Base-by-base conservation (phyloP, 2,888 invertebrate genomes). In the Leptothorax acervorum region DNA sequence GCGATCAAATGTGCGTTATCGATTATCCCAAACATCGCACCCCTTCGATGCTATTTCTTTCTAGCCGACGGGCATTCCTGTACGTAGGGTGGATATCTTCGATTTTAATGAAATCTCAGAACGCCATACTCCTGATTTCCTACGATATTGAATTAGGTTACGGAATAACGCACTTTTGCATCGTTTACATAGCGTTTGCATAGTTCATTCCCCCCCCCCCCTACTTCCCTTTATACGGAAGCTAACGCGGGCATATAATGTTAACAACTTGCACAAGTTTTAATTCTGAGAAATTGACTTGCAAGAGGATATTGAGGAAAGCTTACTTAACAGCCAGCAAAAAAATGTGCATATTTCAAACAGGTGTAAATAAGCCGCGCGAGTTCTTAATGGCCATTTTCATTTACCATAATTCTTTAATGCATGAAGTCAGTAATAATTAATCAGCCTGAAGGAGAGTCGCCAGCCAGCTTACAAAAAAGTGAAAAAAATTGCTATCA, bases 21-120 rank as follows among this genome's bases (percentile, higher is more conserved):
- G 89, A 90, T 90, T 90, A 90, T 84, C 81, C 81, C 78, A 51
- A 86, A 81, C 74, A 45, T 53, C 60, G 76, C 81, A 45, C 73
- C 86, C 89, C 85, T 78, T 74, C 70, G 82, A 76, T 57, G 81
- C 42, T 87, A 86, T 82, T 83, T 84, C 45, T 71, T 66, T 73
- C 75, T 81, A 73, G 57, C 84, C 66, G 55, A 86, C 78, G 83
- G 83, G 51, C 86, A 89, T 89, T 89, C 89, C 86, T 86, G 71
- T 57, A 74, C 57, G 66, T 55, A 76, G 66, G 65, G 53, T 53
- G 18, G 53, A n/a, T 55, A 55, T 76, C 53, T 78, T 68, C 55
- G 55, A 70, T 68, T 78, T 78, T 68, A 76, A 76, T 76, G 51
- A 75, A 75, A 75, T 76, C 51, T 66, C 51, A 51, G 11, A 65